A percentile compares a stretch with the other conserved stretches of the same genome.
These are phyloP conservation scores for Peromyscus nudipes DNA, from an alignment of 2,797 vertebrate genomes.

Conservation along the genomic window DNA sequence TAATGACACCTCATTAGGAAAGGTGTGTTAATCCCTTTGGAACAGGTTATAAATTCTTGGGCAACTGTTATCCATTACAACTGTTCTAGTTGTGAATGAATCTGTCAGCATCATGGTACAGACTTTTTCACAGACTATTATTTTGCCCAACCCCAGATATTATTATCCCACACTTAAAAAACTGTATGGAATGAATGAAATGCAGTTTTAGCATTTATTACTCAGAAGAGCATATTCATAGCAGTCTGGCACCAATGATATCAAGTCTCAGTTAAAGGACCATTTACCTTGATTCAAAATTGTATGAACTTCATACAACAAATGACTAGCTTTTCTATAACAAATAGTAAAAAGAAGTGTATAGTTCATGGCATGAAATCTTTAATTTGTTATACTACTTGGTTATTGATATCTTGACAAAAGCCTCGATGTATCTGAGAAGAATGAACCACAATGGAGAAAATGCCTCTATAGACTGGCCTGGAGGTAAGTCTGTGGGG, in stretches of 20 bases:
- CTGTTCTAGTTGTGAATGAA: not conserved
- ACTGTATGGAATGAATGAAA: not conserved
- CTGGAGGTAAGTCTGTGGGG: not conserved
- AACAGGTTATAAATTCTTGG: not conserved
- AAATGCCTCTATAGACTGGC: not conserved
- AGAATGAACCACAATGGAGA: not conserved
- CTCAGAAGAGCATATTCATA: not conserved
- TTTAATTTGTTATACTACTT: not conserved
- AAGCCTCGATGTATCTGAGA: not conserved
- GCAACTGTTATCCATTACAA: not conserved
- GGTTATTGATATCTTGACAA: not conserved
- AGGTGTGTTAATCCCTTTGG: conserved; percentile 36
- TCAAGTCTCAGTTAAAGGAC: not conserved
- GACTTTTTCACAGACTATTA: not conserved
- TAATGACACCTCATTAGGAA: not conserved
- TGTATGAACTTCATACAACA: not conserved
- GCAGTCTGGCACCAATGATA: not conserved
- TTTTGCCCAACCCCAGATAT: not conserved
- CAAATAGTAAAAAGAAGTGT: not conserved
- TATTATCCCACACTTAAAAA: not conserved
- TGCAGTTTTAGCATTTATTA: not conserved
- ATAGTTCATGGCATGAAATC: not conserved
- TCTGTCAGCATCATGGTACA: not conserved
- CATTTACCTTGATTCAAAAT: not conserved
- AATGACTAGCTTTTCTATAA: not conserved